Percentiles rank a stretch among this genome's conserved stretches.
These are phyloP conservation scores for Camponotus vicinus DNA, from an alignment of 1,140 invertebrate species.

Conservation along the genomic window DNA sequence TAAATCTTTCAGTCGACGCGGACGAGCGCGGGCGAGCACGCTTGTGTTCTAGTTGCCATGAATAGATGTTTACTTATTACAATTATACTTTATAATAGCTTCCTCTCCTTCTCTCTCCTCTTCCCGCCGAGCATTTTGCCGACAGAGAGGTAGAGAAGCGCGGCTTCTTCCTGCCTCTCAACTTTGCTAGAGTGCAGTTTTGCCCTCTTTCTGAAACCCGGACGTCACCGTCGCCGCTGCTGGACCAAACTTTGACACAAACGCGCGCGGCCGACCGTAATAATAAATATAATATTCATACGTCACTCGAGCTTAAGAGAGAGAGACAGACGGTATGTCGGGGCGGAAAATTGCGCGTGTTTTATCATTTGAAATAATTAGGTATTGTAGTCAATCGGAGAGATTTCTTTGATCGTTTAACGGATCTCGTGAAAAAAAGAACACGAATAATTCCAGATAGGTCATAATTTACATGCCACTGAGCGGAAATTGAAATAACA, in stretches of 20 bases:
- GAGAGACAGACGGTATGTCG: background rate
- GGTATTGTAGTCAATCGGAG: conserved; percentile 12
- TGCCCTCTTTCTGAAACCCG: conserved; percentile 53
- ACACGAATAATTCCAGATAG: background rate
- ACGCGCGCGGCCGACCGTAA: conserved; percentile 28
- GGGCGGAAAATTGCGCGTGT: conserved; percentile 10
- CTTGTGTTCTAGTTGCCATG: conserved; percentile 60
- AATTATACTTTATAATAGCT: conserved; percentile 62
- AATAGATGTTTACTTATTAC: conserved; percentile 64
- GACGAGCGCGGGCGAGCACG: conserved; percentile 27
- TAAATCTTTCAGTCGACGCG: conserved; percentile 61
- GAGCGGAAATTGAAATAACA: conserved; percentile 21
- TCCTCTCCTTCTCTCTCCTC: background rate
- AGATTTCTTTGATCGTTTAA: conserved; percentile 42
- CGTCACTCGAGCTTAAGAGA: background rate
- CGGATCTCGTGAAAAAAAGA: conserved; percentile 10
- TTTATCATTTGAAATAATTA: conserved; percentile 24
- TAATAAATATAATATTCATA: conserved; percentile 59
- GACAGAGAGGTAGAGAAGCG: conserved; percentile 43
- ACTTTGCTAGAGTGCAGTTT: conserved; percentile 51
- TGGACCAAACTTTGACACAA: conserved; percentile 57
- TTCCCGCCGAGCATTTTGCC: conserved; percentile 18
- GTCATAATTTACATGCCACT: conserved; percentile 16
- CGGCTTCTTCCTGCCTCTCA: conserved; percentile 54
- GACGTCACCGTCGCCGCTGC: conserved; percentile 34